Base-by-base conservation (phyloP, 2,113 vertebrate species). In the Chitala chitala region DNA sequence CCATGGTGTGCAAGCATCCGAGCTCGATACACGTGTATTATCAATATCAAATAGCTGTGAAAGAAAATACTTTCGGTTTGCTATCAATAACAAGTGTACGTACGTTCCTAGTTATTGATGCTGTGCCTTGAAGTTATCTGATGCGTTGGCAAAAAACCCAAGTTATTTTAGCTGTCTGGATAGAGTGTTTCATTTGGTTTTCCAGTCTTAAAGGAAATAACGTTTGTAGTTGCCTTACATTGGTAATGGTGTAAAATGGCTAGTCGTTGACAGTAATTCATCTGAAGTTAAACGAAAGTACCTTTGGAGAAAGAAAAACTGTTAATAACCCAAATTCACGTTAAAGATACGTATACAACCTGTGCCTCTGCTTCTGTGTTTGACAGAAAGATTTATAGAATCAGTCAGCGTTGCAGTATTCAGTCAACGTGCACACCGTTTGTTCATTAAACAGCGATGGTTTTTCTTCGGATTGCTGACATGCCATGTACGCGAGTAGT, bases 201-300 rank as follows among this genome's bases (percentile, higher is more conserved):
- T 20, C n/a, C 73, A 55, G 17, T 20, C 38, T 20, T 58, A 26
- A 74, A 33, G 17, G 64, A 56, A 69, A 69, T 46, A 31, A 46
- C 5, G 29, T 64, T 31, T 73, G 6, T 22, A 24, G 40, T 42
- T 75, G 51, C 33, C 42, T 74, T 64, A 13, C 10, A 59, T 22
- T 13, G 9, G 38, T 63, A 42, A 68, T 74, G 13, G 68, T 58
- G 33, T 36, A 51, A 69, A 68, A 75, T 51, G 58, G 26, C 44
- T 51, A 51, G 29, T 73, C 72, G 26, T 73, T 58, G 13, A 38
- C 70, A 26, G 46, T 50, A 33, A 33, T 31, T 13, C 26, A 29
- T 58, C 17, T 61, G 8, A 73, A 33, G 61, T 12, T 29, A 38
- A 72, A 46, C 13, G 22, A 72, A 36, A 10, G 36, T n/a, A n/a